Evolutionary conservation across 53 echinoderm and acorn worm species (phyloP).

Genomic region (Paracentrotus lividus): DNA sequence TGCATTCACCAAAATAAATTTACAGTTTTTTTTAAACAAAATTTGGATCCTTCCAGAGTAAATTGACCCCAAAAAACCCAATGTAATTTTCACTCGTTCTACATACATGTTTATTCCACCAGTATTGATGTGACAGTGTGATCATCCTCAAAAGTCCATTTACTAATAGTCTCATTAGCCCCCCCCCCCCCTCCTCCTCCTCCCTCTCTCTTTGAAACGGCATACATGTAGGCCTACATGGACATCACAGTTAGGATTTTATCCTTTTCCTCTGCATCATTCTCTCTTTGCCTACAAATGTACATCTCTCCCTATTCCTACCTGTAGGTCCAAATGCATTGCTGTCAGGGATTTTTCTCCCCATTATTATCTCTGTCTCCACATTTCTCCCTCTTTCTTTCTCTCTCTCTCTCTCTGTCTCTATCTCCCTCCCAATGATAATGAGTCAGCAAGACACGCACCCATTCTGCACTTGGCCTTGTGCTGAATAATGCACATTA

Average conservation of each 20-base stretch:
- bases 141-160: too few relatives aligned
- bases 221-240: neutral
- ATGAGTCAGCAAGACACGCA: slow-evolving; percentile 58
- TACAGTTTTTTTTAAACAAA: too few relatives aligned
- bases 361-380: neutral
- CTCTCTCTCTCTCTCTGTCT: neutral
- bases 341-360: neutral
- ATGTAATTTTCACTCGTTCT: too few relatives aligned
- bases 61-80: too few relatives aligned
- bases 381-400: neutral
- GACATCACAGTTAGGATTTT: neutral
- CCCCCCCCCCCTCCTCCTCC: neutral
- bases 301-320: neutral
- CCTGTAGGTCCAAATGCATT: neutral
- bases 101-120: too few relatives aligned
- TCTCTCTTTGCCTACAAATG: neutral
- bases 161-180: too few relatives aligned
- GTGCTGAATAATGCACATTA: slow-evolving; percentile 55
- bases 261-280: neutral
- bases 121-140: too few relatives aligned
- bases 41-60: too few relatives aligned
- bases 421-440: neutral
- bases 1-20: too few relatives aligned
- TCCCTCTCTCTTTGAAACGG: neutral
- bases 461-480: slow-evolving; percentile 47